Evolutionary conservation across 2,888 invertebrate genomes (phyloP), one percentile per base, ranked within the genome.

Genomic region (Thereva unica): DNA sequence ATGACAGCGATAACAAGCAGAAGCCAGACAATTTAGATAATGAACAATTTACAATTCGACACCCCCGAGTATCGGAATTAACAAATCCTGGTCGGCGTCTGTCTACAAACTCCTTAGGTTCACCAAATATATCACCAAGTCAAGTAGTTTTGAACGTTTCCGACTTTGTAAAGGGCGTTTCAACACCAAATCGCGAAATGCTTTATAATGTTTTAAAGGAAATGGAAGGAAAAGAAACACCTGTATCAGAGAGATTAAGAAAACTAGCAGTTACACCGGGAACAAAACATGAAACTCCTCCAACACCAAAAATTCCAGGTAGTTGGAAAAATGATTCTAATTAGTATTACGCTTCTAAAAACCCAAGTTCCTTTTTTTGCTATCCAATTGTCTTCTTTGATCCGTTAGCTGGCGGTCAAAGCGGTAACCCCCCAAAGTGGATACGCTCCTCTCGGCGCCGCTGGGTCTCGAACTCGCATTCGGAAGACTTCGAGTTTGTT

Each of bases 291-390:
- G 69, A 75, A 0, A 77, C 77, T 4, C 79, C 79, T 0, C 78
- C 77, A 64, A 80, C 82, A 9, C 81, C 82, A 4, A 73, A 75
- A 66, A 76, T 80, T 34, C 84, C 80, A 8, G 78, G 78, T 69
- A 78, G 56, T 12, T 49, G 23, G 23, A 23, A 23, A 23, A 23
- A 23, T 23, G 23, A 2, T 23, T 1, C 1, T 23, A 23, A 23
- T 23, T 23, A 23, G 23, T n/a, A n/a, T n/a, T n/a, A n/a, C n/a
- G n/a, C n/a, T n/a, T n/a, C n/a, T n/a, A n/a, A n/a, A n/a, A n/a
- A n/a, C n/a, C n/a, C n/a, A n/a, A n/a, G n/a, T n/a, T n/a, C n/a
- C n/a, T n/a, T n/a, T n/a, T n/a, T n/a, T n/a, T n/a, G n/a, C n/a
- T n/a, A n/a, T n/a, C n/a, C n/a, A n/a, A n/a, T n/a, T n/a, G n/a